Evolutionary conservation across 1,140 invertebrate genomes (phyloP).

Genomic region (Eriosoma lanigerum): DNA sequence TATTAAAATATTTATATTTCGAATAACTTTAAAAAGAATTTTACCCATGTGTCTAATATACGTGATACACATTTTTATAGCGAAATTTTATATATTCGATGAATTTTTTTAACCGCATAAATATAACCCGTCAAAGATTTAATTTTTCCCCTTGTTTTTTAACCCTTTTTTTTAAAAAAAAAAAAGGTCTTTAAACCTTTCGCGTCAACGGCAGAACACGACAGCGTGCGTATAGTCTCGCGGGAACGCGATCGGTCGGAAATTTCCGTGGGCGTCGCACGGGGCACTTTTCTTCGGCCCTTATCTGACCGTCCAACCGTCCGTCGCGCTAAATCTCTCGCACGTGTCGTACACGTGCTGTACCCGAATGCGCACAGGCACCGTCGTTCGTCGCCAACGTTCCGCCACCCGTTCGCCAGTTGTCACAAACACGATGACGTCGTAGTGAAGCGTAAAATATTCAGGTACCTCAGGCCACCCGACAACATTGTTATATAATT

Average conservation of each 20-base stretch:
- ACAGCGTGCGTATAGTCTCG: slow-evolving; percentile 14
- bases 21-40: too few species aligned
- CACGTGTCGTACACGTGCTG: slow-evolving; percentile 25
- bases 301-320: slow-evolving; percentile 33
- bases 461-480: too few species aligned
- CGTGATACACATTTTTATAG: too few species aligned
- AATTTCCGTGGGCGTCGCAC: slow-evolving; percentile 30
- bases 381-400: too few species aligned
- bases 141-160: not conserved
- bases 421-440: slow-evolving; percentile 23
- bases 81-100: too few species aligned
- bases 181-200: slow-evolving; percentile 11
- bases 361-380: not conserved
- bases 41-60: too few species aligned
- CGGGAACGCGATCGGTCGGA: slow-evolving; percentile 22
- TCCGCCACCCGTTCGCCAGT: too few species aligned
- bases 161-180: slow-evolving; percentile 19
- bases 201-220: slow-evolving; percentile 30
- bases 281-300: slow-evolving; percentile 6
- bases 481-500: too few species aligned
- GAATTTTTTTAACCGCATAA: too few species aligned
- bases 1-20: too few species aligned
- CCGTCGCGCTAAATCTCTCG: not conserved
- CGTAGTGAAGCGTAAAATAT: not conserved
- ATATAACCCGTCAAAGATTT: too few species aligned